phyloP scores from a whole-genome alignment of 2,888 invertebrate species.

The Tachina grossa region DNA sequence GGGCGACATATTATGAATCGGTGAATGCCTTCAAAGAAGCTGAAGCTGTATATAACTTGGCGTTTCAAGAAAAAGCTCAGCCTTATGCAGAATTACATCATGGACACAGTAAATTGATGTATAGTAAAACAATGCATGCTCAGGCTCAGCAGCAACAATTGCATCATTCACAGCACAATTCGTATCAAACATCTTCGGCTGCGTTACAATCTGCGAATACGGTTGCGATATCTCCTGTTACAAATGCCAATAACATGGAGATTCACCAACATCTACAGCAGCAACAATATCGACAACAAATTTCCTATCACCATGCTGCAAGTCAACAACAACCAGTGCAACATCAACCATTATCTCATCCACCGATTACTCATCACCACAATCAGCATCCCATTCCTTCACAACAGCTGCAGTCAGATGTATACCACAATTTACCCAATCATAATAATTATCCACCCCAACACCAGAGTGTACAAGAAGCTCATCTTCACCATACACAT shows the following conservation, averaged over 20 bases:
- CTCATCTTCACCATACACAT: slow-evolving; percentile 52
- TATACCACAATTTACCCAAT: slow-evolving; percentile 62
- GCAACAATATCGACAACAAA: slow-evolving; percentile 56
- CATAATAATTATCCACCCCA: slow-evolving; percentile 52
- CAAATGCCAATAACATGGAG: slow-evolving; percentile 41
- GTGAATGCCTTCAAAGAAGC: slow-evolving; percentile 92
- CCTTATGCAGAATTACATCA: slow-evolving; percentile 89
- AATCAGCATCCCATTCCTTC: slow-evolving; percentile 48
- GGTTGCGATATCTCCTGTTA: slow-evolving; percentile 3
- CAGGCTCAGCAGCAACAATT: slow-evolving; percentile 83
- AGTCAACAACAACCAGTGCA: slow-evolving; percentile 46
- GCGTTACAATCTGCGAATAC: slow-evolving; percentile 26
- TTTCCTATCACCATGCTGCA: slow-evolving; percentile 63
- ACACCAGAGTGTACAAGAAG: slow-evolving; percentile 57
- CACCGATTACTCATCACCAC: slow-evolving; percentile 35
- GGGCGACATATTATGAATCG: slow-evolving; percentile 94
- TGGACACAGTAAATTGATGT: slow-evolving; percentile 90
- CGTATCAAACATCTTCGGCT: slow-evolving; percentile 51
- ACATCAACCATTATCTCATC: slow-evolving; percentile 47
- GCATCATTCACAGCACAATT: slow-evolving; percentile 66
- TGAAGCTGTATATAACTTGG: slow-evolving; percentile 91
- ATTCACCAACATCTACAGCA: slow-evolving; percentile 51
- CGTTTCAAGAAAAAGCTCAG: slow-evolving; percentile 90
- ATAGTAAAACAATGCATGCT: slow-evolving; percentile 82
- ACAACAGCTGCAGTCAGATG: slow-evolving; percentile 45